phyloP scores from a whole-genome alignment of 92 coral and sea anemone genomes.

The Meandrina meandrites region DNA sequence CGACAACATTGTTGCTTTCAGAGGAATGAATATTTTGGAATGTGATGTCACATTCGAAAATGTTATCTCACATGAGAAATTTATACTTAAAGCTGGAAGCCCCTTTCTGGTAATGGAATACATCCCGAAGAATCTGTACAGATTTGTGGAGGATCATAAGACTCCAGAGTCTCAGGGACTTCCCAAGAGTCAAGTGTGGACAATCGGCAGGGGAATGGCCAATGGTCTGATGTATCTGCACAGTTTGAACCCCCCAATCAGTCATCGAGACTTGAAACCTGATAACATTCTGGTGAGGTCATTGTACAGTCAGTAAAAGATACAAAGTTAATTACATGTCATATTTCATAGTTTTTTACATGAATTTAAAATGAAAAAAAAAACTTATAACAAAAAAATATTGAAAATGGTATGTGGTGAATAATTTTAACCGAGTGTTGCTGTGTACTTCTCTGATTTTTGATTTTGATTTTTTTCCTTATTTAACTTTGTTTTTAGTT shows the following conservation, averaged over 20 bases:
- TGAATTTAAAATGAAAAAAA: too few species aligned
- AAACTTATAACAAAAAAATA: too few species aligned
- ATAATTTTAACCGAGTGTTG: too few species aligned
- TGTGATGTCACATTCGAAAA: constrained; percentile 42
- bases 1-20: constrained; percentile 96
- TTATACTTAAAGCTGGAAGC: constrained; percentile 57
- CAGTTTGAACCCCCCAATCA: constrained; percentile 74
- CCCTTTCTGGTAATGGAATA: constrained; percentile 95
- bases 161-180: constrained; percentile 89
- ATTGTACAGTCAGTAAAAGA: background rate
- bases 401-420: too few species aligned
- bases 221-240: constrained; percentile 93
- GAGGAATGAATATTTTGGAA: constrained; percentile 86
- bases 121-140: constrained; percentile 84
- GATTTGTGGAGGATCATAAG: constrained; percentile 82
- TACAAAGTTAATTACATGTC: too few species aligned
- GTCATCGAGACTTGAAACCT: constrained; percentile 94
- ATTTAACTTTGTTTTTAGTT: constrained; percentile 50
- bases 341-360: too few species aligned
- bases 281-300: constrained; percentile 89
- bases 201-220: constrained; percentile 80
- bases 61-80: constrained; percentile 32
- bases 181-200: constrained; percentile 93
- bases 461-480: too few species aligned
- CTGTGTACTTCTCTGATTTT: too few species aligned